phyloP scores from a whole-genome alignment of 2,797 vertebrate genomes.

The Threskiornis aethiopicus region DNA sequence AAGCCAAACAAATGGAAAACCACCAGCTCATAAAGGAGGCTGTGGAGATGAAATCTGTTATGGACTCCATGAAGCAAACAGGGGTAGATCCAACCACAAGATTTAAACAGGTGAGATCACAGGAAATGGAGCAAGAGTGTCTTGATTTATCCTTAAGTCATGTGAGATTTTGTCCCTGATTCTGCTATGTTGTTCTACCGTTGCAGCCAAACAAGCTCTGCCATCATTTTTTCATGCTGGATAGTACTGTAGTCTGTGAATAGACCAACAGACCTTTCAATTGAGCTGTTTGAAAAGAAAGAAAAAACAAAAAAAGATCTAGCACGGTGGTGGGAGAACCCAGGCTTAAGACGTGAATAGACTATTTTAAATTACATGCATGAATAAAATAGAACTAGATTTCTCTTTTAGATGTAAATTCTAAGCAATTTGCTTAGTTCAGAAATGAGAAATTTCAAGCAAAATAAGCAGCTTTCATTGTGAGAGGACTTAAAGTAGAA shows the following conservation, averaged over 20 bases:
- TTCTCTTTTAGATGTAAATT: constrained; percentile 19
- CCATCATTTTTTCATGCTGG: background rate
- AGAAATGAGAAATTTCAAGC: background rate
- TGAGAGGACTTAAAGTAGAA: constrained; percentile 5
- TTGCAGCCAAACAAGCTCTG: background rate
- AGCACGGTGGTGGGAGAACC: background rate
- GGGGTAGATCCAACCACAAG: constrained; percentile 95
- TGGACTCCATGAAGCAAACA: constrained; percentile 95
- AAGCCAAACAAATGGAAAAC: constrained; percentile 89
- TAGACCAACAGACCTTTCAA: background rate
- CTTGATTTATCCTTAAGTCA: background rate
- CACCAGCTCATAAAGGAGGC: constrained; percentile 92
- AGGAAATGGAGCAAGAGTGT: background rate
- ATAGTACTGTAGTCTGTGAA: background rate
- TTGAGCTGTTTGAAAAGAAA: background rate
- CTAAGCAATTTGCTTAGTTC: background rate
- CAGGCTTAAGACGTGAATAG: background rate
- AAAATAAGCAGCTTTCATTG: constrained; percentile 28
- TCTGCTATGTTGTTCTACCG: background rate
- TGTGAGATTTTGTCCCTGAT: background rate
- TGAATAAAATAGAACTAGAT: background rate
- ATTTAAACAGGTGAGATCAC: constrained; percentile 94
- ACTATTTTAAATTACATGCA: background rate
- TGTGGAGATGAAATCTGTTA: constrained; percentile 93
- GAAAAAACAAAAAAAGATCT: background rate